A percentile compares a stretch with the other conserved stretches of the same genome.
Conservation (phyloP, 2,888 invertebrate genomes). For the Elegia similella region DNA sequence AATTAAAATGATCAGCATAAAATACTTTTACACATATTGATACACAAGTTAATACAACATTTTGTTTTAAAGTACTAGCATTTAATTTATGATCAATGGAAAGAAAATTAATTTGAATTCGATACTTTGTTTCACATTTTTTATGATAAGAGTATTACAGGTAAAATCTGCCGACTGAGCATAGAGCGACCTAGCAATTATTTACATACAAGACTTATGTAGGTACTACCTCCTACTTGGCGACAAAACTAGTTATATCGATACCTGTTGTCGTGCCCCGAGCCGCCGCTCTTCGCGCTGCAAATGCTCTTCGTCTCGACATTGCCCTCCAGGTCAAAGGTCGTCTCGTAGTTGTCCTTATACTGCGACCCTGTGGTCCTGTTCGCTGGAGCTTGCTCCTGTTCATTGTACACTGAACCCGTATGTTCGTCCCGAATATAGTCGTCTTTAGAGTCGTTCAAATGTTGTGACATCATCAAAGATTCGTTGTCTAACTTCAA, state of each 20-base stretch:
- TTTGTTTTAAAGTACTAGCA: too few relatives aligned
- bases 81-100: too few relatives aligned
- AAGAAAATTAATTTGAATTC: too few relatives aligned
- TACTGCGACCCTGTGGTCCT: conserved; percentile 68
- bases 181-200: neutral
- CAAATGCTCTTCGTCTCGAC: conserved; percentile 95
- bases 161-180: neutral
- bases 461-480: conserved; percentile 66
- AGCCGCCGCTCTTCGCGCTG: conserved; percentile 89
- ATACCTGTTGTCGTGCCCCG: conserved; percentile 91
- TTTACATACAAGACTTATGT: neutral
- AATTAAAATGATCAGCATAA: too few relatives aligned
- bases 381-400: conserved; percentile 53
- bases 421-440: conserved; percentile 61
- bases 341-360: conserved; percentile 90
- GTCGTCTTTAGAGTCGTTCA: conserved; percentile 68
- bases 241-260: conserved; percentile 18
- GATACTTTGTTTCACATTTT: too few relatives aligned
- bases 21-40: too few relatives aligned
- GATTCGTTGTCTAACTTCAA: conserved; percentile 75
- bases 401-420: conserved; percentile 52
- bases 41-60: too few relatives aligned
- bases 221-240: neutral
- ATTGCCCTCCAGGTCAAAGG: conserved; percentile 95
- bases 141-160: too few relatives aligned